A percentile compares a stretch with the other conserved stretches of the same genome.
phyloP scores from a whole-genome alignment of 2,113 vertebrate species.

The Forbesichthys agassizii region DNA sequence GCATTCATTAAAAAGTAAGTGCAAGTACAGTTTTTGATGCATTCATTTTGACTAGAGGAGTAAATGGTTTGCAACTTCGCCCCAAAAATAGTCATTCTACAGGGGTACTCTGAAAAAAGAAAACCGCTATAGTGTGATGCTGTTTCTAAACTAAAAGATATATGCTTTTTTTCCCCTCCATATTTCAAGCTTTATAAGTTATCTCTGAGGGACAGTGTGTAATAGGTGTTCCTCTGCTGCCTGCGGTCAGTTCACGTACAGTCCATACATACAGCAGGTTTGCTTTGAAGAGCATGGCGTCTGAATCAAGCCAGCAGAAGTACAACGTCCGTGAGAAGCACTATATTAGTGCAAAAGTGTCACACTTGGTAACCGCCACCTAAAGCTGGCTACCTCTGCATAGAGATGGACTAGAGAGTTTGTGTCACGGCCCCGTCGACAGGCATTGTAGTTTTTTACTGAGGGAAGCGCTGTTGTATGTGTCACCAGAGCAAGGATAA shows the following conservation, averaged over 20 bases:
- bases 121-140: constrained; percentile 83
- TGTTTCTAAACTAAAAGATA: constrained; percentile 94
- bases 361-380: constrained; percentile 68
- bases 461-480: constrained; percentile 71
- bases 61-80: constrained; percentile 69
- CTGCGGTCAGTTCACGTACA: constrained; percentile 50
- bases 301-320: constrained; percentile 67
- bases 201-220: constrained; percentile 64
- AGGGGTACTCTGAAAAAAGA: constrained; percentile 75
- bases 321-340: constrained; percentile 75
- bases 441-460: constrained; percentile 63
- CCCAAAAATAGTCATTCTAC: constrained; percentile 75
- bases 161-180: constrained; percentile 55
- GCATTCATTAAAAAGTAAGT: constrained; percentile 95
- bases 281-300: constrained; percentile 63
- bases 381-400: constrained; percentile 73
- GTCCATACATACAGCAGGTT: constrained; percentile 49
- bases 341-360: constrained; percentile 80
- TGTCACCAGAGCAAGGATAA: constrained; percentile 75
- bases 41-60: constrained; percentile 85
- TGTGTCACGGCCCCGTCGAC: constrained; percentile 61
- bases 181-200: constrained; percentile 65
- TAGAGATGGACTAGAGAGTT: constrained; percentile 71
- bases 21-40: constrained; percentile 94
- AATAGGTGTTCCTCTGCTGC: constrained; percentile 49